phyloP scores from a whole-genome alignment of 2,888 invertebrate genomes.

The Elegia similella region DNA sequence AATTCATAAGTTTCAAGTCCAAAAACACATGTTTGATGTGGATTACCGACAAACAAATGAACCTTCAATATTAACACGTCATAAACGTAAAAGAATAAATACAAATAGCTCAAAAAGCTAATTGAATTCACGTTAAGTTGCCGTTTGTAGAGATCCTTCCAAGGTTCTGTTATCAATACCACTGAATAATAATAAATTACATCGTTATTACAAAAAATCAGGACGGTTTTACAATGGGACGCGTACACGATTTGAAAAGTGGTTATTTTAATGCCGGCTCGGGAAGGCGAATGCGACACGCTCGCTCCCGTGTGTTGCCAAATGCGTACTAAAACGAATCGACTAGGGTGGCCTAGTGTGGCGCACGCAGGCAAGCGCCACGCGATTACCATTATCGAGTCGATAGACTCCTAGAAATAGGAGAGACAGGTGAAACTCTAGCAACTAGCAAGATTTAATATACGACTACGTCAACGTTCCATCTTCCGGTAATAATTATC shows the following conservation, averaged over 20 bases:
- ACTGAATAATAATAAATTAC: conserved; percentile 34
- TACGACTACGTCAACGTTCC: no score
- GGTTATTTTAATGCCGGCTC: conserved; percentile 52
- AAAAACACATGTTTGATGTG: neutral
- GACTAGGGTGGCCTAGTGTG: conserved; percentile 58
- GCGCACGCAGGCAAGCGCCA: conserved; percentile 59
- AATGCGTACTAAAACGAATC: conserved; percentile 68
- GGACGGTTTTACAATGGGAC: conserved; percentile 61
- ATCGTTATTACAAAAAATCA: conserved; percentile 46
- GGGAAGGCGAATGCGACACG: conserved; percentile 39
- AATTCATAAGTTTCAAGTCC: neutral
- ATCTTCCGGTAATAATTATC: no score
- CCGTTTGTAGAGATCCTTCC: conserved; percentile 29
- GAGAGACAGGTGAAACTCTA: conserved; percentile 32
- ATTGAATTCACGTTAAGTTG: conserved; percentile 10
- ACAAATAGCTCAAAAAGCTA: conserved; percentile 30
- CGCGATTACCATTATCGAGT: conserved; percentile 62
- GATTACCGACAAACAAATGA: conserved; percentile 7
- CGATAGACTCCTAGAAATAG: conserved; percentile 47
- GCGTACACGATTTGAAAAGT: conserved; percentile 50
- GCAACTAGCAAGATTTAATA: no score
- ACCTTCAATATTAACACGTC: conserved; percentile 2
- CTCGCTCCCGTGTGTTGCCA: conserved; percentile 46
- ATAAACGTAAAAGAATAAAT: conserved; percentile 23
- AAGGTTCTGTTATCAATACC: conserved; percentile 36